These are phyloP conservation scores for Popillia japonica DNA, from an alignment of 1,140 invertebrate genomes.

Conservation along the genomic window DNA sequence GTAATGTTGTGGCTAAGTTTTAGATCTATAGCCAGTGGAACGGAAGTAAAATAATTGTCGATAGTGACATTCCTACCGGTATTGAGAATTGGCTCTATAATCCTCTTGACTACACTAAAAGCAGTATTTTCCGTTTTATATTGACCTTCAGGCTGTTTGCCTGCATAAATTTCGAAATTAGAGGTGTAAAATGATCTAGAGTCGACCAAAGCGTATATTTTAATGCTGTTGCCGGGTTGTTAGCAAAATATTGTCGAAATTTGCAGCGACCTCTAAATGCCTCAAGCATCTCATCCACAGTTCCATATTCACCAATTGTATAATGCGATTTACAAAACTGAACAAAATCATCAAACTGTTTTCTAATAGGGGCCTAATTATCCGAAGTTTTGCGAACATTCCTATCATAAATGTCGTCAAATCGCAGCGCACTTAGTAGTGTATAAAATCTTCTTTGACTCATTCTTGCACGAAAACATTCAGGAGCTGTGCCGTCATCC, in stretches of 20 bases:
- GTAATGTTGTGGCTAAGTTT: neutral
- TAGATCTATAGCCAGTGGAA: neutral
- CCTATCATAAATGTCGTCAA: neutral
- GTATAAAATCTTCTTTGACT: neutral
- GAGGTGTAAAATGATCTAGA: too few relatives aligned
- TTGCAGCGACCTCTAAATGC: too few relatives aligned
- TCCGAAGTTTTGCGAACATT: neutral
- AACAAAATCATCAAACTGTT: too few relatives aligned
- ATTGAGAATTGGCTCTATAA: constrained; percentile 47
- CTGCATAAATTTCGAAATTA: too few relatives aligned
- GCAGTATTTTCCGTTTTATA: constrained; percentile 51
- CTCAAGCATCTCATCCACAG: too few relatives aligned
- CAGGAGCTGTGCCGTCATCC: neutral
- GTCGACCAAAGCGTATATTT: too few relatives aligned
- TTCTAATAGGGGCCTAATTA: neutral
- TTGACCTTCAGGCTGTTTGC: too few relatives aligned
- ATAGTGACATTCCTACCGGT: constrained; percentile 52
- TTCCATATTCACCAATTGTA: too few relatives aligned
- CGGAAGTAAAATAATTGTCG: neutral
- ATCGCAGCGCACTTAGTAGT: neutral
- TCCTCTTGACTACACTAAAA: constrained; percentile 55
- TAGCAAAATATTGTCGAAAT: too few relatives aligned
- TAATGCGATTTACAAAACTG: too few relatives aligned
- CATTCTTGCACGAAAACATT: neutral
- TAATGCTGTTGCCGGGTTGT: too few relatives aligned